Evolutionary conservation across 1,140 invertebrate species (phyloP).

Genomic region (Polypedilum pembai): DNA sequence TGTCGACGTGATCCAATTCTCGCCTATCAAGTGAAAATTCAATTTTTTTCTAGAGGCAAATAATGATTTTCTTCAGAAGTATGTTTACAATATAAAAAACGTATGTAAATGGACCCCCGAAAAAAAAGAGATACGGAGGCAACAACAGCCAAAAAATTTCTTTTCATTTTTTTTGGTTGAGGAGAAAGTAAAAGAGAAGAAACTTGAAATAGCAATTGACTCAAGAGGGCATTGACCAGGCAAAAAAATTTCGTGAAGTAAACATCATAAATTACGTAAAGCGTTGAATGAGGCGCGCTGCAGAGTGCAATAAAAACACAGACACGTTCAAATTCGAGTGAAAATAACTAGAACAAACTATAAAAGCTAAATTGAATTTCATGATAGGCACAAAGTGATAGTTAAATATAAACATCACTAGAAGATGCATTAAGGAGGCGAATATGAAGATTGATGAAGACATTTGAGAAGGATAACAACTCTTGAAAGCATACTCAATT

Average conservation of each 20-base stretch:
- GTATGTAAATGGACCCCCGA: not conserved
- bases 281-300: not conserved
- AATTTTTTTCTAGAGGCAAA: not conserved
- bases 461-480: no score
- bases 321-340: not conserved
- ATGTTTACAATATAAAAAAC: no score
- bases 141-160: not conserved
- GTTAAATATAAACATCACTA: not conserved
- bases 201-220: conserved; percentile 18
- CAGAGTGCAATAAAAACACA: not conserved
- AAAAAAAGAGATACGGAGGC: not conserved
- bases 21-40: not conserved
- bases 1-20: not conserved
- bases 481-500: no score
- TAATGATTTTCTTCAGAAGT: conserved; percentile 12
- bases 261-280: conserved; percentile 19
- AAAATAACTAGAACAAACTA: not conserved
- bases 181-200: conserved; percentile 2
- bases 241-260: not conserved
- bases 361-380: not conserved
- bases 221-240: conserved; percentile 9
- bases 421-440: not conserved
- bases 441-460: no score
- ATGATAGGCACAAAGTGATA: not conserved
- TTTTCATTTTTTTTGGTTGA: not conserved